phyloP scores from a whole-genome alignment of 2,113 vertebrate species.

The Cavia aperea region DNA sequence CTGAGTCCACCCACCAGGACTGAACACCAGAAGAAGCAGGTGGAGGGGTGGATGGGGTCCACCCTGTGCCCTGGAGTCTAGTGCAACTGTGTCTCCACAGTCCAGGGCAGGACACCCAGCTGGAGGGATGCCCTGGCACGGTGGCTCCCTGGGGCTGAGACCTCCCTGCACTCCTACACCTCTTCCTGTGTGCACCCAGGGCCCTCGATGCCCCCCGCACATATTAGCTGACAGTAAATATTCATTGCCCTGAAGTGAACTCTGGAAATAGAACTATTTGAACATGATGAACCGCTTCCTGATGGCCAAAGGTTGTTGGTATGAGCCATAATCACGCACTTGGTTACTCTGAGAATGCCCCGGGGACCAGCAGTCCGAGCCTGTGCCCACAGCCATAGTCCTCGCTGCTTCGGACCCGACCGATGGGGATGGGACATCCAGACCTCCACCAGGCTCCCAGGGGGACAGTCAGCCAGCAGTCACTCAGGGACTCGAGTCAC shows the following conservation, averaged over 20 bases:
- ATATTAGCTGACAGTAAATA: not conserved
- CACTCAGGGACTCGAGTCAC: too few relatives aligned
- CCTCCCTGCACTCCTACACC: not conserved
- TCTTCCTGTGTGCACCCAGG: not conserved
- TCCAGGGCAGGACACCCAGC: rapidly evolving
- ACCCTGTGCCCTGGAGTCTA: not conserved
- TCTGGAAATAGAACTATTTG: conserved; percentile 1
- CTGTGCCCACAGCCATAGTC: too few relatives aligned
- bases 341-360: not conserved
- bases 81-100: rapidly evolving
- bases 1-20: too few relatives aligned
- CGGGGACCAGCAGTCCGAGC: not conserved
- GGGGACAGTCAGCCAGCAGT: not conserved
- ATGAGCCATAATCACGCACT: not conserved
- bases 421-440: not conserved
- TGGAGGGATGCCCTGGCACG: not conserved
- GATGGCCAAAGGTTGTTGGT: not conserved
- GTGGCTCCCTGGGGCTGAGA: rapidly evolving
- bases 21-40: too few relatives aligned
- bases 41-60: not conserved
- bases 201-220: not conserved
- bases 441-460: not conserved
- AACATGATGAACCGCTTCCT: not conserved
- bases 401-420: not conserved
- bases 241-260: conserved; percentile 1